phyloP scores from a whole-genome alignment of 2,797 vertebrate genomes.

The Champsocephalus gunnari region DNA sequence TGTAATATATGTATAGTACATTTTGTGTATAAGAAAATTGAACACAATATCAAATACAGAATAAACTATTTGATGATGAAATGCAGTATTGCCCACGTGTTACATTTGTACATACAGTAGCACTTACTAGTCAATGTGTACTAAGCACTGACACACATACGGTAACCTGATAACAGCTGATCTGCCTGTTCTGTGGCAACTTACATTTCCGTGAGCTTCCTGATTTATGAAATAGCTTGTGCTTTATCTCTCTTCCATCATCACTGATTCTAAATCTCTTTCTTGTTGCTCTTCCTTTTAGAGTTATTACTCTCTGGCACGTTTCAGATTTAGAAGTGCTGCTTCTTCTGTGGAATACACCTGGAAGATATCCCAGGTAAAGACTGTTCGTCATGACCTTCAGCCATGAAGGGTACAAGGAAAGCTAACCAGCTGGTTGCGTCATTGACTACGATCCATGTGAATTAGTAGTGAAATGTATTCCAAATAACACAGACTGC shows the following conservation, averaged over 20 bases:
- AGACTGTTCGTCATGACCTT: not conserved
- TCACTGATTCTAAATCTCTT: not conserved
- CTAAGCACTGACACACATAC: not conserved
- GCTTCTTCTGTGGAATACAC: not conserved
- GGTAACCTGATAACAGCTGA: not conserved
- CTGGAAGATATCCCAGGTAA: slow-evolving; percentile 4
- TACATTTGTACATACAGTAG: not conserved
- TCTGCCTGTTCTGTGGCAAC: too few species aligned
- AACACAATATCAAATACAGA: not conserved
- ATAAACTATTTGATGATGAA: slow-evolving; percentile 1
- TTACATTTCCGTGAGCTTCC: not conserved
- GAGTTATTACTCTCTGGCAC: not conserved
- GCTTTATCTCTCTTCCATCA: not conserved
- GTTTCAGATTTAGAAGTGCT: not conserved
- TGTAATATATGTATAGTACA: too few species aligned
- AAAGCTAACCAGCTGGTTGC: not conserved
- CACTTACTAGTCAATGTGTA: not conserved
- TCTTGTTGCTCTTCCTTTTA: not conserved
- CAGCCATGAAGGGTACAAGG: not conserved
- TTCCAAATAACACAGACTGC: not conserved
- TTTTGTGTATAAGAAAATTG: not conserved
- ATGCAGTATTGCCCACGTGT: not conserved
- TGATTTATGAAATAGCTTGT: not conserved
- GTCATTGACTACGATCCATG: not conserved
- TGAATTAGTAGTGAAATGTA: not conserved